Percentiles rank a stretch among this genome's conserved stretches.
Conservation (phyloP, 1,140 invertebrate species). For the Colletes gigas region DNA sequence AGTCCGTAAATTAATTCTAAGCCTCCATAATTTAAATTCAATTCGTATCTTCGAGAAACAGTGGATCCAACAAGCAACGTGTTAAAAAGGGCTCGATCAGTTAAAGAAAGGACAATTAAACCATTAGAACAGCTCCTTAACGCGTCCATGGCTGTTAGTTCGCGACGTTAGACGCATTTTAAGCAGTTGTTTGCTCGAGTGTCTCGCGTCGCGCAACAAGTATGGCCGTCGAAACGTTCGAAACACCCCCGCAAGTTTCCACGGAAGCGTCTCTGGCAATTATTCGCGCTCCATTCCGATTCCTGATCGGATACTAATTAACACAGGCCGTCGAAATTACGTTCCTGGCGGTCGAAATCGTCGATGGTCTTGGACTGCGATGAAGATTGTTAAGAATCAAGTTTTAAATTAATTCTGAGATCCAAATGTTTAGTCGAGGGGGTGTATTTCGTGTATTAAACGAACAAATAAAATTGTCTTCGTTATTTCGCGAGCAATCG, state of each 20-base stretch:
- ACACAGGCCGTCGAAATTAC: not conserved
- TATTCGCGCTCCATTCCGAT: slow-evolving; percentile 5
- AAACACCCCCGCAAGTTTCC: not conserved
- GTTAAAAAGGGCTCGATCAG: no score
- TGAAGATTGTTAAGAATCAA: not conserved
- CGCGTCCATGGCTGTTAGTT: not conserved
- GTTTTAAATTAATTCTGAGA: no score
- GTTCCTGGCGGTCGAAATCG: not conserved
- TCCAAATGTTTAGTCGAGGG: no score
- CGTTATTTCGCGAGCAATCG: not conserved
- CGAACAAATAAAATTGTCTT: not conserved
- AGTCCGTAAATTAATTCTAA: no score
- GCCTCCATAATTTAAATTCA: no score
- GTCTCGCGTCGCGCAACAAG: slow-evolving; percentile 24
- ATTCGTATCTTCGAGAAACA: no score
- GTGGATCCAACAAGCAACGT: no score
- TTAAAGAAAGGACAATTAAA: no score
- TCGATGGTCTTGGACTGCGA: no score
- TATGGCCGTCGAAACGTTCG: not conserved
- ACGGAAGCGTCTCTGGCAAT: not conserved
- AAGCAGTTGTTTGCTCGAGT: not conserved
- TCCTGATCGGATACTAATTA: not conserved
- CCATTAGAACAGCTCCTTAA: not conserved
- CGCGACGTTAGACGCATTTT: slow-evolving; percentile 11
- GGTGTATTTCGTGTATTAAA: no score